Base-by-base conservation (phyloP, 2,113 vertebrate genomes). In the Odobenus rosmarus region DNA sequence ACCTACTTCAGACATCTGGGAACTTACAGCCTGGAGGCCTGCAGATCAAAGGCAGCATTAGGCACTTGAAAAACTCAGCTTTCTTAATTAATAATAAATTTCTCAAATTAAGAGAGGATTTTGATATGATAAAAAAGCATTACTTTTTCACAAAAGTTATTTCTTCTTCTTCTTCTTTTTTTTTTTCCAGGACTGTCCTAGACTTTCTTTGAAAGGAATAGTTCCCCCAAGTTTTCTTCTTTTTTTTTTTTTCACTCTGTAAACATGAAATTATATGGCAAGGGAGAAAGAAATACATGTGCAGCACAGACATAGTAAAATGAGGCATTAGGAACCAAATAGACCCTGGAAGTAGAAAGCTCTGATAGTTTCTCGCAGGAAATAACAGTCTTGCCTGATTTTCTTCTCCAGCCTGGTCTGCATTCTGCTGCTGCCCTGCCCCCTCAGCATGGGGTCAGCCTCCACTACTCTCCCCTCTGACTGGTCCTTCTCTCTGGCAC, bases 81-180 rank as follows among this genome's bases (percentile, higher is more conserved):
- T 96, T 88, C 61, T 80, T 96, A 93, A 95, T 95, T 97, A 96
- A 96, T 88, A 93, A 94, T 95, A 92, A 88, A 93, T 74, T 49
- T 39, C 36, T 72, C 49, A 97, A 93, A 96, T 97, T 91, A 96
- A 89, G 90, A 96, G 96, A 88, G 95, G 16, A 71, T 77, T 95
- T 94, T 92, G 55, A 98, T 23, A 53, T 88, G 85, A 74, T 79
- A 88, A 95, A 81, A 80, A 88, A 94, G 39, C 57, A 69, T 93
- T 88, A 71, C 6, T 86, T 18, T 95, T 96, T 96, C 74, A 84
- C 31, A 91, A 76, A 94, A 92, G 67, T 87, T 93, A 88, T 51
- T 83, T 76, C 51, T 89, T 36, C 5, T 49, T 87, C 11, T 82
- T 67, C 62, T 69, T 69, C 7, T 15, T 92, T 64, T 81, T 46